These are phyloP conservation scores for Resseliella maxima DNA, from an alignment of 2,888 invertebrate genomes.

Conservation along the genomic window DNA sequence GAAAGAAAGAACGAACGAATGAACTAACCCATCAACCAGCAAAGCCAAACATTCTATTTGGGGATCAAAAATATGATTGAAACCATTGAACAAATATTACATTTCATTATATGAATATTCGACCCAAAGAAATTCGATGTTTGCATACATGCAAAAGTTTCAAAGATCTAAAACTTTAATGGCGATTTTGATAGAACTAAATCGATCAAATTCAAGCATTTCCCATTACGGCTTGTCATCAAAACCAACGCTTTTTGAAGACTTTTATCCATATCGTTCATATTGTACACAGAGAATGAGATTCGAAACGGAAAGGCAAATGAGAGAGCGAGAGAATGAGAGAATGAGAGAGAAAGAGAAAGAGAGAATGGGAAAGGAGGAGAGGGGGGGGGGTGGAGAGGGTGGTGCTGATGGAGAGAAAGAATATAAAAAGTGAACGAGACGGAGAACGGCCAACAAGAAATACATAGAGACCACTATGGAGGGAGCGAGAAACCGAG, in stretches of 20 bases:
- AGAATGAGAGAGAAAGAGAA: not conserved
- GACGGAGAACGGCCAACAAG: too few species aligned
- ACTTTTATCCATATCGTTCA: not conserved
- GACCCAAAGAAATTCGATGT: conserved; percentile 10
- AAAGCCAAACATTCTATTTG: not conserved
- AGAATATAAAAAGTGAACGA: too few species aligned
- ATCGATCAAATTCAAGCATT: not conserved
- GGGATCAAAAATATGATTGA: conserved; percentile 10
- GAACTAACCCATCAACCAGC: not conserved
- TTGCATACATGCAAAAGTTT: conserved; percentile 34
- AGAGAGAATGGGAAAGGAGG: too few species aligned
- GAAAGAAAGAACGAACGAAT: too few species aligned
- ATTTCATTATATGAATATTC: conserved; percentile 33
- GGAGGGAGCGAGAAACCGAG: not conserved
- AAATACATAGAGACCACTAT: too few species aligned
- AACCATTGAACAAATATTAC: conserved; percentile 45
- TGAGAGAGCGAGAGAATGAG: not conserved
- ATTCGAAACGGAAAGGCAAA: too few species aligned
- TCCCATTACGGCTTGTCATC: not conserved
- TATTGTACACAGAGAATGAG: not conserved
- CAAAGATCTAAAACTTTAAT: conserved; percentile 1
- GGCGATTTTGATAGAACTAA: not conserved
- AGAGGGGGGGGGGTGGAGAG: too few species aligned
- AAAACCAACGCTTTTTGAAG: not conserved
- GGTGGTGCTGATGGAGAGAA: too few species aligned